These are phyloP conservation scores for Acrobasis consociella DNA, from an alignment of 2,888 invertebrate species.

Conservation along the genomic window DNA sequence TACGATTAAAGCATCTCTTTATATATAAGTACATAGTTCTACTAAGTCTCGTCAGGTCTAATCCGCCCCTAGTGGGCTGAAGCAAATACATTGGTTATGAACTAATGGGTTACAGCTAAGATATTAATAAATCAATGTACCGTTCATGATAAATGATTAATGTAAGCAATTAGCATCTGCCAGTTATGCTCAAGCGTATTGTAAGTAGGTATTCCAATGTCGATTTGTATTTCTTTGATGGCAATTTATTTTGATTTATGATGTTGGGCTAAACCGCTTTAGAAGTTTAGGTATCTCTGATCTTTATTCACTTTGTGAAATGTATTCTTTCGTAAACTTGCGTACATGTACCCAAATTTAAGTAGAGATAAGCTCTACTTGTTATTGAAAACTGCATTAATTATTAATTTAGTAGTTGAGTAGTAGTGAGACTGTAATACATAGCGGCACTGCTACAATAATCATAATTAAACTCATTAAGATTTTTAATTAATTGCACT, in stretches of 20 bases:
- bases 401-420: too few relatives aligned
- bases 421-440: too few relatives aligned
- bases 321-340: too few relatives aligned
- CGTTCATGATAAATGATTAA: constrained; percentile 35
- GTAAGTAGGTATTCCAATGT: constrained; percentile 1
- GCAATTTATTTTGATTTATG: constrained; percentile 1
- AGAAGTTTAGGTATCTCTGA: too few relatives aligned
- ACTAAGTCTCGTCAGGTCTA: constrained; percentile 10
- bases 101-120: constrained; percentile 27
- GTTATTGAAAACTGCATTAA: not conserved
- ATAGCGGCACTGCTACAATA: too few relatives aligned
- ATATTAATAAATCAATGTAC: constrained; percentile 35
- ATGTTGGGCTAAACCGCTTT: not conserved
- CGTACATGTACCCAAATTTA: too few relatives aligned
- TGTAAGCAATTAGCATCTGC: constrained; percentile 35
- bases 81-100: constrained; percentile 29
- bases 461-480: not conserved
- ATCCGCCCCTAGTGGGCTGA: constrained; percentile 24
- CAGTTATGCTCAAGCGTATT: constrained; percentile 15
- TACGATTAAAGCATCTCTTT: not conserved
- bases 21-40: not conserved
- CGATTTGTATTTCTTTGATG: not conserved
- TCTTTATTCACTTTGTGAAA: too few relatives aligned
- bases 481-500: not conserved
- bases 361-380: not conserved